These are phyloP conservation scores for Mellilla xanthometata DNA, from an alignment of 2,888 invertebrate species.

Conservation along the genomic window DNA sequence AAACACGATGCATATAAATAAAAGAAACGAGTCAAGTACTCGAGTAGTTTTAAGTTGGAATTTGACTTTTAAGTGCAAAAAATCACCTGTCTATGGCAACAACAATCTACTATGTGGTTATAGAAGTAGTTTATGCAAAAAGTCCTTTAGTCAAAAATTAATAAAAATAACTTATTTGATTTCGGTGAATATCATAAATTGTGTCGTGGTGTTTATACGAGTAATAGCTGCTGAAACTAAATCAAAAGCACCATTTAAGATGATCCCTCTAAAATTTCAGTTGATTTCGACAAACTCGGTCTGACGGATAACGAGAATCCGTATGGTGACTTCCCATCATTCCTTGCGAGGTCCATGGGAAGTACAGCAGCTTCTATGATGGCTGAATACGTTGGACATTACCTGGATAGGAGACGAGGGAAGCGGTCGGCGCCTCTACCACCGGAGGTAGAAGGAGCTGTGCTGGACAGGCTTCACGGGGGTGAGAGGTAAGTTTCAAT, in stretches of 20 bases:
- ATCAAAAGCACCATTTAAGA: neutral
- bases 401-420: slow-evolving; percentile 84
- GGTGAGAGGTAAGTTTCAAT: slow-evolving; percentile 86
- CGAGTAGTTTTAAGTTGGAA: too few relatives aligned
- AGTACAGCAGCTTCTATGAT: slow-evolving; percentile 86
- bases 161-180: too few relatives aligned
- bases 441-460: slow-evolving; percentile 59
- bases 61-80: too few relatives aligned
- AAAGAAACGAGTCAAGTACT: too few relatives aligned
- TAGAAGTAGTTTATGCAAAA: too few relatives aligned
- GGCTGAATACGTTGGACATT: slow-evolving; percentile 88
- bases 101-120: too few relatives aligned
- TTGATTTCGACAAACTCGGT: slow-evolving; percentile 92
- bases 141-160: too few relatives aligned
- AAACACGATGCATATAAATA: too few relatives aligned
- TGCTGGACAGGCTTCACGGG: slow-evolving; percentile 85
- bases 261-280: slow-evolving; percentile 64
- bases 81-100: too few relatives aligned
- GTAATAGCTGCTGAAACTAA: neutral
- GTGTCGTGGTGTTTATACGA: slow-evolving; percentile 4
- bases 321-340: slow-evolving; percentile 89
- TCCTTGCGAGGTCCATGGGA: slow-evolving; percentile 89
- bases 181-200: neutral
- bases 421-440: slow-evolving; percentile 62
- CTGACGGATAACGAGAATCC: slow-evolving; percentile 95